Base-by-base conservation (phyloP, 2,888 invertebrate species). In the Willowsia nigromaculata region DNA sequence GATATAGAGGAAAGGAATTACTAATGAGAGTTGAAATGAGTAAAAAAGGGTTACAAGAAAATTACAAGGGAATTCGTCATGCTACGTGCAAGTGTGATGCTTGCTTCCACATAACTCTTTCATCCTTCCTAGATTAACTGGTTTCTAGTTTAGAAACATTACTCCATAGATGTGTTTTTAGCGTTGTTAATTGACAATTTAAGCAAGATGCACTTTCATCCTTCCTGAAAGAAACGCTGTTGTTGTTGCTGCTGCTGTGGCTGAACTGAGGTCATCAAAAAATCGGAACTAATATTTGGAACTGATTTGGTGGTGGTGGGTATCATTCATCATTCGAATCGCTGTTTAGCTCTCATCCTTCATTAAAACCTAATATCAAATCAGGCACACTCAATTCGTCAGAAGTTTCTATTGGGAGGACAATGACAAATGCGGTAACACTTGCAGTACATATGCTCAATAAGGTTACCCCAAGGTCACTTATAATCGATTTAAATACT, bases 341-440 rank as follows among this genome's bases (percentile, higher is more conserved):
- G 27, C 76, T 27, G 27, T 13, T 25, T 9, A 59, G 74, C 74
- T 82, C 74, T 62, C 76, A 88, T 59, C 88, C 74, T 88, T 88
- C 88, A 88, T 88, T 88, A 88, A 88, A 88, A 87, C 71, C 86
- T 15, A 27, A 76, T 76, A 25, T 30, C 30, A 76, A 50, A 86
- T 86, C 85, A 86, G 50, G 25, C 40, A 59, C 33, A 59, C 7
- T 40, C 47, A 59, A 80, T 37, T 80, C 40, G 56, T 56, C 40
- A 59, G 40, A 40, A 33, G 33, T 6, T 40, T 50, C n/a, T 80
- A 80, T 59, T 80, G 53, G 81, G 65, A 56, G 87, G 87, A 87
- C 87, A 87, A 25, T 81, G 87, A 87, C 59, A 87, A 87, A 87
- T 68, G 85, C 76, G 85, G 59, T 74, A 85, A 76, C 85, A 85